phyloP scores from a whole-genome alignment of 2,888 invertebrate genomes.

The Drosophila pseudotalamancana region DNA sequence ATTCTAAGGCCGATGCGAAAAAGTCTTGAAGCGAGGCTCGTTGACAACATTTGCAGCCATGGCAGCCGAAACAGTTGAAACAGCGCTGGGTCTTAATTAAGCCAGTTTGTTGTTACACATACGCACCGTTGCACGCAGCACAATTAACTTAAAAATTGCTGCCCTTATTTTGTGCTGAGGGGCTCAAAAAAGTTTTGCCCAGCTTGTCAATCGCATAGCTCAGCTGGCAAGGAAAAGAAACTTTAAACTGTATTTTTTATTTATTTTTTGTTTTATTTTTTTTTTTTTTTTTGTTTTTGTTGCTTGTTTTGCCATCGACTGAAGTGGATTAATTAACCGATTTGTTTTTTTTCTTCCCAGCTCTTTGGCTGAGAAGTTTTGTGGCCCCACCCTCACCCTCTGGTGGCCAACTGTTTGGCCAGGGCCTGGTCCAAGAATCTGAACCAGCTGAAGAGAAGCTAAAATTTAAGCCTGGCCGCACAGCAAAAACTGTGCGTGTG shows the following conservation, averaged over 20 bases:
- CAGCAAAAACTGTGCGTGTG: neutral
- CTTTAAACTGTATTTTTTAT: constrained; percentile 26
- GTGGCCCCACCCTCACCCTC: constrained; percentile 10
- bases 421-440: neutral
- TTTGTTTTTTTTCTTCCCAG: constrained; percentile 24
- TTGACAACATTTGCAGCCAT: constrained; percentile 11
- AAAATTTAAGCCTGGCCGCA: constrained; percentile 11
- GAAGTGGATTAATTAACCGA: constrained; percentile 65
- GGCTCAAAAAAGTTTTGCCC: constrained; percentile 6
- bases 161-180: constrained; percentile 1
- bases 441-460: constrained; percentile 2
- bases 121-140: constrained; percentile 57
- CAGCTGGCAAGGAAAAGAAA: constrained; percentile 13
- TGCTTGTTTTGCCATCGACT: constrained; percentile 9
- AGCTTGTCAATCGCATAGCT: constrained; percentile 24
- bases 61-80: constrained; percentile 7
- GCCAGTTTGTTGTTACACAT: constrained; percentile 56
- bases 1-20: constrained; percentile 11
- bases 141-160: constrained; percentile 50
- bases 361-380: constrained; percentile 13
- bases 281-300: too few species aligned
- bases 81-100: constrained; percentile 56
- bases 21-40: constrained; percentile 6
- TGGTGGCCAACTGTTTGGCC: constrained; percentile 18
- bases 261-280: too few species aligned